These are phyloP conservation scores for Cinclus cinclus DNA, from an alignment of 2,113 vertebrate species.

Conservation along the genomic window DNA sequence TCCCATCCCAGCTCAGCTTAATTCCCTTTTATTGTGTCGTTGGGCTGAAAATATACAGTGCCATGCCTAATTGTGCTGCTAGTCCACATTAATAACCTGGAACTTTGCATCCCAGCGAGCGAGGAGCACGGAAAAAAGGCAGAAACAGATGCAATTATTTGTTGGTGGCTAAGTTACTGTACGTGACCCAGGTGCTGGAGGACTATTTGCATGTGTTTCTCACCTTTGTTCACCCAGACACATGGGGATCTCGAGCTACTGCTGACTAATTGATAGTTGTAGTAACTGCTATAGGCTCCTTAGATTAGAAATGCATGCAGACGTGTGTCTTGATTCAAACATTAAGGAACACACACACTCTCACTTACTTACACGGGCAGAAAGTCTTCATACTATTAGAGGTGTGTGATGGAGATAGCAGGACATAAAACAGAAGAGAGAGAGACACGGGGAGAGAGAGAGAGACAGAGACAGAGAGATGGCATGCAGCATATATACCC, in stretches of 20 bases:
- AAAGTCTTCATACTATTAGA: conserved; percentile 73
- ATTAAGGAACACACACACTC: conserved; percentile 63
- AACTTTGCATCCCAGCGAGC: conserved; percentile 37
- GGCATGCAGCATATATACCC: conserved; percentile 67
- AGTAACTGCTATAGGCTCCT: conserved; percentile 70
- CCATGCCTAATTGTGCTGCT: conserved; percentile 38
- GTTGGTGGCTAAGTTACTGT: conserved; percentile 65
- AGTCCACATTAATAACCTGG: conserved; percentile 44
- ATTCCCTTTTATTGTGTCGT: conserved; percentile 46
- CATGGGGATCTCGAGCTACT: conserved; percentile 63
- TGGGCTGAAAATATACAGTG: conserved; percentile 13
- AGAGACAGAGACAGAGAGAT: conserved; percentile 68
- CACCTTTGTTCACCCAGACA: conserved; percentile 71
- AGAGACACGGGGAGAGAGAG: conserved; percentile 50
- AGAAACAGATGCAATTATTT: conserved; percentile 55
- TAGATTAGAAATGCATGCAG: conserved; percentile 71
- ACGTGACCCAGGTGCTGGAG: conserved; percentile 66
- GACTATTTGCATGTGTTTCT: conserved; percentile 67
- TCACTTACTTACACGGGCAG: conserved; percentile 71
- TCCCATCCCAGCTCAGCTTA: conserved; percentile 48
- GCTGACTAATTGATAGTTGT: conserved; percentile 79
- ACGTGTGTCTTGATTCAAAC: conserved; percentile 67
- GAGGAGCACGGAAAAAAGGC: background rate
- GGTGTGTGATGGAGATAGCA: conserved; percentile 70
- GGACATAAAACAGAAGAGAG: conserved; percentile 72